These are phyloP conservation scores for Columba janthina DNA, from an alignment of 2,113 vertebrate genomes.

Conservation along the genomic window DNA sequence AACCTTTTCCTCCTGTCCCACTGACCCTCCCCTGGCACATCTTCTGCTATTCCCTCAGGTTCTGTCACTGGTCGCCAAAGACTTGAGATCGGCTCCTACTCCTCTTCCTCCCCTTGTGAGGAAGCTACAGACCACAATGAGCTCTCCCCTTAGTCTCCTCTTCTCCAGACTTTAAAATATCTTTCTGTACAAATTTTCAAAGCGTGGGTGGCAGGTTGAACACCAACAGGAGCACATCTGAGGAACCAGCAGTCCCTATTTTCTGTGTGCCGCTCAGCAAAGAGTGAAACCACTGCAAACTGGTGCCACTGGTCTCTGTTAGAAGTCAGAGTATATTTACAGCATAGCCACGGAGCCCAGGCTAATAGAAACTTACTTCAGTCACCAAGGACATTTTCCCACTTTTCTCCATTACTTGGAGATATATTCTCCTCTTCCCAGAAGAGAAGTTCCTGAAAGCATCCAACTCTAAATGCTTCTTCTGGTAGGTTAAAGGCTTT, in stretches of 20 bases:
- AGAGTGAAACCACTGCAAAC: neutral
- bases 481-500: slow-evolving; percentile 59
- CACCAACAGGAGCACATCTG: neutral
- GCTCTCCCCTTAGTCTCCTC: no score
- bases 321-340: neutral
- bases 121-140: no score
- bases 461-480: slow-evolving; percentile 58
- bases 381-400: slow-evolving; percentile 10
- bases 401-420: slow-evolving; percentile 54
- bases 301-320: neutral
- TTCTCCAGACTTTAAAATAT: neutral
- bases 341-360: neutral
- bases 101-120: no score
- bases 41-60: no score
- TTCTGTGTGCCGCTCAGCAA: neutral
- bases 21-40: no score
- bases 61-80: no score
- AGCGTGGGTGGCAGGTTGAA: neutral
- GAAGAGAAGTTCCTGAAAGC: slow-evolving; percentile 57
- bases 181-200: neutral
- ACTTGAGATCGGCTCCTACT: no score
- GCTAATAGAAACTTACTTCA: slow-evolving; percentile 33
- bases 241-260: neutral
- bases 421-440: slow-evolving; percentile 46
- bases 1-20: no score